phyloP scores from a whole-genome alignment of 2,797 vertebrate genomes.

The Rhinoraja longicauda region DNA sequence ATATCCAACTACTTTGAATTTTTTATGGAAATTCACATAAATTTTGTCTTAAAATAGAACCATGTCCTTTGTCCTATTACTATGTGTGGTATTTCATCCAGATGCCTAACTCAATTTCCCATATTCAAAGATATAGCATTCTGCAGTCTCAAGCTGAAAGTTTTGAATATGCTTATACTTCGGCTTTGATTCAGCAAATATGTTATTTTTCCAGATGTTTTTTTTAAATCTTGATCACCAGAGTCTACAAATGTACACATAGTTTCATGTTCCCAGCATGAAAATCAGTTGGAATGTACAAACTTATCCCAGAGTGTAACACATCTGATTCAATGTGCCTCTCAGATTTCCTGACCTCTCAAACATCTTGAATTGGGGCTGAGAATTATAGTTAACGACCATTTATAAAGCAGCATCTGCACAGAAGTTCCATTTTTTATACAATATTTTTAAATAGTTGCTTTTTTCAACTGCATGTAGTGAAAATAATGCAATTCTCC shows the following conservation, averaged over 20 bases:
- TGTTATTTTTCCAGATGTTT: background rate
- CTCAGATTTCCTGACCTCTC: background rate
- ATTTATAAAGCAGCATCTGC: background rate
- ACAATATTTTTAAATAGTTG: background rate
- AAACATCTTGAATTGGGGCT: background rate
- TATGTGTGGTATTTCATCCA: slow-evolving; percentile 9
- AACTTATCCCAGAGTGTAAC: background rate
- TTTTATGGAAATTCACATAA: background rate
- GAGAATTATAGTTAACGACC: background rate
- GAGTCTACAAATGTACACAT: background rate
- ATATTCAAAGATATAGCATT: background rate
- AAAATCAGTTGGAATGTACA: slow-evolving; percentile 14
- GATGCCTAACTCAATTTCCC: background rate
- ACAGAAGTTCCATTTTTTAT: background rate
- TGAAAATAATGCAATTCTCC: background rate
- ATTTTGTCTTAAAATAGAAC: background rate
- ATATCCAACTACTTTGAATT: background rate
- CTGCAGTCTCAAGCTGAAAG: background rate
- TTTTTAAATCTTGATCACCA: background rate
- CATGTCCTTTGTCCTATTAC: background rate
- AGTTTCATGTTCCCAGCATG: slow-evolving; percentile 7
- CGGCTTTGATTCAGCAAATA: background rate
- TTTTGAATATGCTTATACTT: background rate
- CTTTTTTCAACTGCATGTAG: background rate
- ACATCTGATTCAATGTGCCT: background rate